Evolutionary conservation across 2,888 invertebrate species (phyloP), one percentile per base, ranked within the genome.

Genomic region (Spialia ferax): DNA sequence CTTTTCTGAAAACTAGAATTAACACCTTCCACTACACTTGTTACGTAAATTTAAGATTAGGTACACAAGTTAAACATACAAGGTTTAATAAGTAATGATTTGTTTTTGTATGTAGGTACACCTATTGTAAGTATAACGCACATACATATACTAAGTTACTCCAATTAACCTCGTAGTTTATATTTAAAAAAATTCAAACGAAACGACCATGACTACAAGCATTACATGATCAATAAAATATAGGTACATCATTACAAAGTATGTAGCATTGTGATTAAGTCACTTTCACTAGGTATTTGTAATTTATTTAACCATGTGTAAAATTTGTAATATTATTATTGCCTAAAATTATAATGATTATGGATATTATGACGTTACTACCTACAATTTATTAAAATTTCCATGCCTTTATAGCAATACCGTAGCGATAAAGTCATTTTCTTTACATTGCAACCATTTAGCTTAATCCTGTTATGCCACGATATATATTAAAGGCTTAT

Each of bases 401-500:
- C 2, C 2, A 56, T 32, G 10, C 18, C 8, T 48, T 38, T 32
- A 48, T 29, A 7, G 11, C 22, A 13, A 48, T 48, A 57, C 20
- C 29, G 5, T 22, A 48, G 23, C 29, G n/a, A 7, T n/a, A 8
- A 29, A 13, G 8, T 22, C 13, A 64, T 15, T 57, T 64, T 11
- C 48, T 10, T 56, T 45, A 29, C 55, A 29, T 18, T n/a, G 5
- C 29, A n/a, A 29, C 15, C n/a, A 4, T n/a, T 48, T 10, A 26
- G 50, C 35, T 23, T 23, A 29, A n/a, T 56, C 18, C 0, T 32
- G 20, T 61, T 35, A 57, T 52, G 42, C 15, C 29, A 10, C 8
- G 13, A 59, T n/a, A 59, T 32, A 35, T 57, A 23, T 64, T 59
- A 38, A 60, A 45, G 42, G 38, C 32, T 56, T 15, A 15, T 54